Percentiles rank a stretch among this genome's conserved stretches.
These are phyloP conservation scores for Sphyrna mokarran DNA, from an alignment of 2,113 vertebrate genomes.

Conservation along the genomic window DNA sequence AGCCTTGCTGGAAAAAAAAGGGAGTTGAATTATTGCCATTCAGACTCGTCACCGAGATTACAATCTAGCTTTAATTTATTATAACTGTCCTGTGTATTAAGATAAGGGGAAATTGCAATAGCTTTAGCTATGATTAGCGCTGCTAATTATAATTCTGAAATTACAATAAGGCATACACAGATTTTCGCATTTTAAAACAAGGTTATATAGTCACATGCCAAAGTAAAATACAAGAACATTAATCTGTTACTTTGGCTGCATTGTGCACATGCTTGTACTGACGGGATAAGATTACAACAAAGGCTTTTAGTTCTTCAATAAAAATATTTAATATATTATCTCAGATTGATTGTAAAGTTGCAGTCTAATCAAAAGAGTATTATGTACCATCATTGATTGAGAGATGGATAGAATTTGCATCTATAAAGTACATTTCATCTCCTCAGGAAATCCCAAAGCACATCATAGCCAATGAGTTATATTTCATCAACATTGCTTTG, in stretches of 20 bases:
- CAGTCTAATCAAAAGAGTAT: background rate
- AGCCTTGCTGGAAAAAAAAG: background rate
- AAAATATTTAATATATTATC: background rate
- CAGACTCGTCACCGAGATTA: background rate
- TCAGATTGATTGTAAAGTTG: background rate
- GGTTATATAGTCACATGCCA: background rate
- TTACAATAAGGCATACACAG: background rate
- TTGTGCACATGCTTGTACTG: background rate
- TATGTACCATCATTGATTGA: background rate
- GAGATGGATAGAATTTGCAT: background rate
- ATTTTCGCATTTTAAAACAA: background rate
- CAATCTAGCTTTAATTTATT: slow-evolving; percentile 19
- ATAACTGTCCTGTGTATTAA: background rate
- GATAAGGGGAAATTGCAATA: slow-evolving; percentile 16
- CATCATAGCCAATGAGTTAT: background rate
- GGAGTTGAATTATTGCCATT: background rate
- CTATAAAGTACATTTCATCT: background rate
- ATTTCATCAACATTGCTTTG: background rate
- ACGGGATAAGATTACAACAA: background rate
- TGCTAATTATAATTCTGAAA: background rate
- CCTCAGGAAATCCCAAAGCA: background rate
- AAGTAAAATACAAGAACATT: background rate
- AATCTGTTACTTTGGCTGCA: background rate
- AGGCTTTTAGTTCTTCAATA: background rate
- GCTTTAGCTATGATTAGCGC: background rate